Percentiles rank a stretch among this genome's conserved stretches.
Evolutionary conservation across 2,113 vertebrate species (phyloP).

Genomic region (Gallinago media): DNA sequence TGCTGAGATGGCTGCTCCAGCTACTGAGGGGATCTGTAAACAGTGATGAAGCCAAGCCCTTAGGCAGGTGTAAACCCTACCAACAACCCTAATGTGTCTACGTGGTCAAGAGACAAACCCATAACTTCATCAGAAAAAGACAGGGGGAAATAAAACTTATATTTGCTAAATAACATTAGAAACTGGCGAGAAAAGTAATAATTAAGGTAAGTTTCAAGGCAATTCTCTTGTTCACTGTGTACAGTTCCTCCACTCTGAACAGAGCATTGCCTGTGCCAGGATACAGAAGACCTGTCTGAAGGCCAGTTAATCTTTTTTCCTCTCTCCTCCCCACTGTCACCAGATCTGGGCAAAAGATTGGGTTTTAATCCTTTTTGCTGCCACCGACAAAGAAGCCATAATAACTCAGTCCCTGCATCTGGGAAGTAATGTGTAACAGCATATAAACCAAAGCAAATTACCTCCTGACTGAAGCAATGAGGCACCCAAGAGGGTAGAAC

Average conservation of each 20-base stretch:
- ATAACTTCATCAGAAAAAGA: neutral
- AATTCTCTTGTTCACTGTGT: neutral
- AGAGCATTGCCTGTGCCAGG: neutral
- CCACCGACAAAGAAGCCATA: neutral
- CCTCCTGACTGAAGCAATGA: neutral
- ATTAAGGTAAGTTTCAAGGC: neutral
- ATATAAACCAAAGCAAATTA: neutral
- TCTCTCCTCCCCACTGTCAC: neutral
- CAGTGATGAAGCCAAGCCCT: neutral
- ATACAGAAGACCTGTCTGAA: neutral
- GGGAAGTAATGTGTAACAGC: neutral
- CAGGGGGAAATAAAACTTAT: accelerated
- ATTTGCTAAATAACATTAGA: neutral
- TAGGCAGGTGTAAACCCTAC: neutral
- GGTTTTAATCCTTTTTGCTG: neutral
- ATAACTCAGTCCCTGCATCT: neutral
- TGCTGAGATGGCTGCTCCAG: neutral
- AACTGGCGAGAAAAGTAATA: neutral
- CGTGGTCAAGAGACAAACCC: neutral
- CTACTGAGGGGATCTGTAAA: neutral
- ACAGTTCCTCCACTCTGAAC: neutral
- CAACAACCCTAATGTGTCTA: neutral
- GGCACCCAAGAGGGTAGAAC: neutral
- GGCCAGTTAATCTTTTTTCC: neutral
- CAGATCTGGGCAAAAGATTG: neutral